Percentiles rank a stretch among this genome's conserved stretches.
These are phyloP conservation scores for Allobates femoralis DNA, from an alignment of 2,797 vertebrate species.

Conservation along the genomic window DNA sequence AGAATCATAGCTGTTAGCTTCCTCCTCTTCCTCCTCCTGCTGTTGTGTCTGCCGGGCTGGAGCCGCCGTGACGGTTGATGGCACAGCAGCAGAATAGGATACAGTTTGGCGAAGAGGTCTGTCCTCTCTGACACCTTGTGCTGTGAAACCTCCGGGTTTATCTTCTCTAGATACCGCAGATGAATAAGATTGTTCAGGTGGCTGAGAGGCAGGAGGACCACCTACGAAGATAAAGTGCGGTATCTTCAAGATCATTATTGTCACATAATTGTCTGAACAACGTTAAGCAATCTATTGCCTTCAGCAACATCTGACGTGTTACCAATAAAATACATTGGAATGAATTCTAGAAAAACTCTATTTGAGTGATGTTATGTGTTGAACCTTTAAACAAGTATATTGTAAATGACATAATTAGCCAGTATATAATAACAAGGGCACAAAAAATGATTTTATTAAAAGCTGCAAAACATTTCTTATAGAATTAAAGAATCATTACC, in stretches of 20 bases:
- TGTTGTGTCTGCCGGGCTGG: constrained; percentile 62
- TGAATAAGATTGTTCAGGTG: constrained; percentile 50
- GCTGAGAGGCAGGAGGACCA: constrained; percentile 41
- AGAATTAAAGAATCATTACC: constrained; percentile 62
- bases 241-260: neutral
- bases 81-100: constrained; percentile 65
- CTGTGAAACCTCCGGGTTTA: constrained; percentile 67
- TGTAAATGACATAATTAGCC: neutral
- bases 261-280: neutral
- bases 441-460: neutral
- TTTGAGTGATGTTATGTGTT: neutral
- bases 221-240: constrained; percentile 14
- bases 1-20: constrained; percentile 91
- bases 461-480: neutral
- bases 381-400: neutral
- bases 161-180: constrained; percentile 68
- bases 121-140: constrained; percentile 78
- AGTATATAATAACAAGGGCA: neutral
- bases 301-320: neutral
- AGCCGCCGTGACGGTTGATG: constrained; percentile 63
- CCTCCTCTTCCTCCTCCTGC: constrained; percentile 74
- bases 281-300: neutral
- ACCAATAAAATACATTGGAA: neutral
- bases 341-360: neutral
- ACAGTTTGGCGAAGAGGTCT: constrained; percentile 69